Conservation (phyloP, 2,113 vertebrate genomes). For the Mirza zaza region DNA sequence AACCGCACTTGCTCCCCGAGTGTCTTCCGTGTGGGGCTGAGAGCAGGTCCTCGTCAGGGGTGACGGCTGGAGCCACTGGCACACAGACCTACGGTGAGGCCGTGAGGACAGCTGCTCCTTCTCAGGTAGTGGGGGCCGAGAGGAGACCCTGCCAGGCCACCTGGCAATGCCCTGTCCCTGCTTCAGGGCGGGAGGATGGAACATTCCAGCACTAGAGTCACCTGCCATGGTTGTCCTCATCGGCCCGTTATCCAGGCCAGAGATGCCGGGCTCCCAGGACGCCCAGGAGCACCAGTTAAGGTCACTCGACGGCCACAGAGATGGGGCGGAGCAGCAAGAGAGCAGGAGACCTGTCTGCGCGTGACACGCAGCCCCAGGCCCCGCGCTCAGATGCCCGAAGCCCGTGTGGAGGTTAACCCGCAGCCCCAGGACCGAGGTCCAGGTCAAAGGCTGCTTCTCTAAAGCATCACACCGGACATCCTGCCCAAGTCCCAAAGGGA, state of each 20-base stretch:
- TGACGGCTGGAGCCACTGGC: background rate
- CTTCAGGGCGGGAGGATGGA: background rate
- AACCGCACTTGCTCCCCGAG: background rate
- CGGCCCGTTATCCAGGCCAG: background rate
- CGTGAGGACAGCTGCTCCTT: accelerated
- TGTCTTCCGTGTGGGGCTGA: too few species aligned
- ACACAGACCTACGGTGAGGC: background rate
- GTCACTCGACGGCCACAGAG: background rate
- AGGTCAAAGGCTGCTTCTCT: background rate
- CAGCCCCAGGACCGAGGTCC: background rate
- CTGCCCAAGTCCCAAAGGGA: background rate
- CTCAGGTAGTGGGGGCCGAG: background rate
- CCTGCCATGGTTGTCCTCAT: too few species aligned
- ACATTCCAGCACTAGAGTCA: background rate
- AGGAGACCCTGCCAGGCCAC: background rate
- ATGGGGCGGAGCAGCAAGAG: background rate
- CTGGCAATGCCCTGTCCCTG: background rate
- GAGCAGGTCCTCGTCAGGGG: too few species aligned
- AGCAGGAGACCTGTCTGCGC: background rate
- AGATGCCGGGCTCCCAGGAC: background rate
- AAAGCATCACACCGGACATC: background rate
- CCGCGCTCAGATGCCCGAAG: accelerated
- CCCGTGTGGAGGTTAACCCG: background rate
- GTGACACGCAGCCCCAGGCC: background rate
- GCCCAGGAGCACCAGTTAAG: background rate